Evolutionary conservation across 1,140 invertebrate genomes (phyloP).

Genomic region (Nilaparvata lugens): DNA sequence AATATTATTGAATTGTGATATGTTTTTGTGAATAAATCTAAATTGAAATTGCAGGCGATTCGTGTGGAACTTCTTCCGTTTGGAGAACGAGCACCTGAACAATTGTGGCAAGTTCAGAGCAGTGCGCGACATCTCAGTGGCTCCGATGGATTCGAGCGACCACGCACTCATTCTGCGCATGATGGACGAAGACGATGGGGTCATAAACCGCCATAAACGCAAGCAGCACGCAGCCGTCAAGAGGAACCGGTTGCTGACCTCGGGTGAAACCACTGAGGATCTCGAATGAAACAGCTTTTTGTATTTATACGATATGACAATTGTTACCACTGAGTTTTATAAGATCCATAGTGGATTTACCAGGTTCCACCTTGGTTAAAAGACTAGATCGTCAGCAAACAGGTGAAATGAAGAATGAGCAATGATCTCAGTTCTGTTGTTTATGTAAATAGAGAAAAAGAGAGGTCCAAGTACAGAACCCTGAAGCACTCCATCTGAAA

Average conservation of each 20-base stretch:
- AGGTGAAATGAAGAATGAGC: too few relatives aligned
- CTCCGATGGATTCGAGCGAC: slow-evolving; percentile 85
- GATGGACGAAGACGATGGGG: slow-evolving; percentile 64
- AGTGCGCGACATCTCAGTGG: slow-evolving; percentile 95
- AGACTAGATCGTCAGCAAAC: too few relatives aligned
- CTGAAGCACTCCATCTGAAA: too few relatives aligned
- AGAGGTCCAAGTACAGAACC: too few relatives aligned
- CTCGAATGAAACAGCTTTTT: slow-evolving; percentile 7
- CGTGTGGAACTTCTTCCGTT: slow-evolving; percentile 99
- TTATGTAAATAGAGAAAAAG: too few relatives aligned
- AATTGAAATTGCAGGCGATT: slow-evolving; percentile 78
- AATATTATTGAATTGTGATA: too few relatives aligned
- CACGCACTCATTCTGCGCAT: slow-evolving; percentile 57
- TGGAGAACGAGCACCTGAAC: slow-evolving; percentile 99
- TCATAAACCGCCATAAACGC: slow-evolving; percentile 38
- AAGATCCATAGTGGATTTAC: too few relatives aligned
- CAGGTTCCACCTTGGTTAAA: too few relatives aligned
- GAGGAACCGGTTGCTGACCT: slow-evolving; percentile 3
- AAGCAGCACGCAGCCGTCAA: neutral
- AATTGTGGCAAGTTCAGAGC: slow-evolving; percentile 99
- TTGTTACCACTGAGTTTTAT: too few relatives aligned
- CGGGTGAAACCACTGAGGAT: slow-evolving; percentile 26
- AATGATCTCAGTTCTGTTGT: too few relatives aligned
- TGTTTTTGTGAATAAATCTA: too few relatives aligned
- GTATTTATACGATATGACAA: too few relatives aligned